phyloP scores from a whole-genome alignment of 2,888 invertebrate genomes.

The Protophormia terraenovae region DNA sequence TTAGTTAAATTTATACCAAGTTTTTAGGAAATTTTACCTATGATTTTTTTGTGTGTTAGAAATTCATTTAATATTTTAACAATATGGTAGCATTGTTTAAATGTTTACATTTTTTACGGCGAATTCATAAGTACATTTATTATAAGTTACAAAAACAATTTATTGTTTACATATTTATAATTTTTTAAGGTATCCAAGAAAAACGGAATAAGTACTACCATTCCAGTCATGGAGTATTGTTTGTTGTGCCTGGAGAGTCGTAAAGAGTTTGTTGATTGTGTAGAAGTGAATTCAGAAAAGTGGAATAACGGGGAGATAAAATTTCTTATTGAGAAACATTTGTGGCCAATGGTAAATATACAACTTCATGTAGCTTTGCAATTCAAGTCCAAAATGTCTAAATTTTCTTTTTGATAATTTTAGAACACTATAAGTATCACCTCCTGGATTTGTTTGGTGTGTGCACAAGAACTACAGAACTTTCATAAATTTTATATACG shows the following conservation, averaged over 20 bases:
- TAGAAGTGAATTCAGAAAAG: neutral
- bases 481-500: constrained; percentile 74
- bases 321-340: constrained; percentile 10
- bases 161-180: neutral
- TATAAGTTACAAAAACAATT: no score
- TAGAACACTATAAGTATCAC: neutral
- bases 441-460: constrained; percentile 70
- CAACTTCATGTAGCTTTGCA: no score
- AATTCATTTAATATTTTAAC: no score
- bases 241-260: constrained; percentile 6
- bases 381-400: no score
- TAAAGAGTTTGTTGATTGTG: neutral
- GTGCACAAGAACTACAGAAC: constrained; percentile 72
- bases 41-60: no score
- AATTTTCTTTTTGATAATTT: no score
- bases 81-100: no score
- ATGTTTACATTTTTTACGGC: no score
- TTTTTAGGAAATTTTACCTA: no score
- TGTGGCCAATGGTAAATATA: constrained; percentile 34
- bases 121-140: no score
- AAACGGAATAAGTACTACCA: neutral
- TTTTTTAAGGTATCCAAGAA: neutral
- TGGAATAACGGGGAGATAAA: neutral
- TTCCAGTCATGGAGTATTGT: neutral
- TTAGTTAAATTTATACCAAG: no score